Evolutionary conservation across 2,797 vertebrate species (phyloP).

Genomic region (Gallinago solitaria): DNA sequence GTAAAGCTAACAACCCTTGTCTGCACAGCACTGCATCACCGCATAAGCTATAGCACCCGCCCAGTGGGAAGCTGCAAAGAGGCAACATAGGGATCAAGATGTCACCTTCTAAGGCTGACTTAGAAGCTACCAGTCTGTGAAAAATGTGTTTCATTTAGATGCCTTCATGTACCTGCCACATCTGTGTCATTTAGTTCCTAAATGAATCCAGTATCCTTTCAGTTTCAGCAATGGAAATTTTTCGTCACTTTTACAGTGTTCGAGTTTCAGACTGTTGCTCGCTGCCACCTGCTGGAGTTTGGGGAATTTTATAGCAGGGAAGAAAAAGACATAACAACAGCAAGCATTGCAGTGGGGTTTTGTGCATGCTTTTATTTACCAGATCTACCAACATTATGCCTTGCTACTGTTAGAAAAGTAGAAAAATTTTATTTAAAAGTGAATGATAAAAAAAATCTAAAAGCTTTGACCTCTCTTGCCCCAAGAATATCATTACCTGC

Average conservation of each 20-base stretch:
- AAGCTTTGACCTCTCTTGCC: background rate
- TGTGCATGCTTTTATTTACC: background rate
- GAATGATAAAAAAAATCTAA: no score
- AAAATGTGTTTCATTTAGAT: constrained; percentile 25
- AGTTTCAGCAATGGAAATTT: background rate
- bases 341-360: background rate
- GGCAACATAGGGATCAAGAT: background rate
- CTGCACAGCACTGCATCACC: background rate
- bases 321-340: background rate
- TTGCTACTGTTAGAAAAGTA: background rate
- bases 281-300: constrained; percentile 61
- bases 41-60: background rate
- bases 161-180: constrained; percentile 9
- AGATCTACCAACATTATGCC: background rate
- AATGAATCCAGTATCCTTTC: background rate
- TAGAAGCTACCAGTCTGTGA: constrained; percentile 10
- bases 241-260: background rate
- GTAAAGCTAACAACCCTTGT: background rate
- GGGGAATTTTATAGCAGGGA: background rate
- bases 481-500: background rate
- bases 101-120: background rate
- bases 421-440: background rate
- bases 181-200: background rate
- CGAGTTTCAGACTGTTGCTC: background rate
- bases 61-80: background rate